Evolutionary conservation across 1,140 invertebrate species (phyloP), one percentile per base, ranked within the genome.

Genomic region (Drosophila bocki): DNA sequence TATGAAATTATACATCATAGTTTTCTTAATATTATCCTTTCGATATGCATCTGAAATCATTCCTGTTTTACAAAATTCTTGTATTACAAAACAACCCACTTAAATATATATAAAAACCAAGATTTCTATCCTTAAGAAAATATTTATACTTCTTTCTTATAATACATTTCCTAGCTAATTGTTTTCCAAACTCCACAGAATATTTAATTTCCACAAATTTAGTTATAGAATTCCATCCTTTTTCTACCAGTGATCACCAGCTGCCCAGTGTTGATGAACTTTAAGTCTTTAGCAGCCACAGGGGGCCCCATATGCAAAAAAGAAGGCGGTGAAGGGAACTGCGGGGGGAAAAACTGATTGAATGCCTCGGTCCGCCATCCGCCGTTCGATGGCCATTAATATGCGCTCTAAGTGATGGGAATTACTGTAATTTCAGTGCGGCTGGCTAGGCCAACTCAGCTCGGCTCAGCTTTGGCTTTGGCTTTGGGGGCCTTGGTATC

Each of bases 401-500:
- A 91, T 90, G 82, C 90, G 80, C 90, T 91, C 90, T 90, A 91
- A 91, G 90, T 91, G 90, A 90, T 90, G 90, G 80, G 85, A 91
- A 91, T 91, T 91, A 91, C 90, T 59, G 90, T 91, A 90, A 91
- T 91, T 91, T 91, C 79, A 75, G 69, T 67, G 72, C 72, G 76
- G 76, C 75, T 56, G 53, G 53, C 78, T 88, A 88, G 83, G 71
- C 67, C 67, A 63, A 48, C 48, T 41, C 48, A 32, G 54, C 29
- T 33, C 22, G 41, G 53, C 35, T 39, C 70, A 75, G 42, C 75
- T 39, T 39, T 61, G 64, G 45, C 57, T 63, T 42, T 67, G 62
- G 42, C 71, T 85, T 64, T 50, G 72, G 64, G 72, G 64, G 74
- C 74, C 63, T 68, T 44, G 19, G 47, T 62, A 33, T 56, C 53